Evolutionary conservation across 35 echinoderm and acorn worm species (phyloP).

Genomic region (Ophiothrix spiculata): DNA sequence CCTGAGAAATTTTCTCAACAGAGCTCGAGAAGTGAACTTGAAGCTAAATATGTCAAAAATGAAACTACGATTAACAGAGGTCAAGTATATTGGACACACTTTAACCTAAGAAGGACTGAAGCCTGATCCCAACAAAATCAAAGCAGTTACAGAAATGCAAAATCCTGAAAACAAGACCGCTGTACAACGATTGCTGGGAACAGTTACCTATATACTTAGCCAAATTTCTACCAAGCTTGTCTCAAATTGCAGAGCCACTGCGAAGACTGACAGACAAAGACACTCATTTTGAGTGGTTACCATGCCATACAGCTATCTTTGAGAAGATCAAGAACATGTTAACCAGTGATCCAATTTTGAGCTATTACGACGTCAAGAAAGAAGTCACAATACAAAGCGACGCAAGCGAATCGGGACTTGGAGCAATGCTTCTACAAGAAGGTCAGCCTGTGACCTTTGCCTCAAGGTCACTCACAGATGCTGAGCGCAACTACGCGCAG

Average conservation of each 20-base stretch:
- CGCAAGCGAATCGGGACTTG: constrained; percentile 41
- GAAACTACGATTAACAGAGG: too few relatives aligned
- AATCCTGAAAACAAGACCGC: too few relatives aligned
- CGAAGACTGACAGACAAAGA: constrained; percentile 33
- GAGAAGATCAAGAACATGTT: constrained; percentile 14
- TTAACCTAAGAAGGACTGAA: constrained; percentile 30
- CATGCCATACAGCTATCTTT: constrained; percentile 11
- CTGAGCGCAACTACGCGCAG: constrained; percentile 43
- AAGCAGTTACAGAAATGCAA: too few relatives aligned
- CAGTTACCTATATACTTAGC: background rate
- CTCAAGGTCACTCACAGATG: constrained; percentile 19
- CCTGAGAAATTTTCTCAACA: constrained; percentile 8
- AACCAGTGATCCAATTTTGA: constrained; percentile 38
- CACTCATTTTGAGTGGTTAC: constrained; percentile 42
- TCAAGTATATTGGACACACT: constrained; percentile 34
- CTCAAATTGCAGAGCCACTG: constrained; percentile 7
- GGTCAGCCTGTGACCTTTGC: constrained; percentile 38
- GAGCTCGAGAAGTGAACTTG: too few relatives aligned
- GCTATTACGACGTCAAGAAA: constrained; percentile 41
- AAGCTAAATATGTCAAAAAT: too few relatives aligned
- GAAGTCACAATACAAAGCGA: constrained; percentile 41
- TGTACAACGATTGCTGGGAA: too few relatives aligned
- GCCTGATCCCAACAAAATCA: too few relatives aligned
- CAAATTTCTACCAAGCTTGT: constrained; percentile 22
- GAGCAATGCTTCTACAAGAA: constrained; percentile 23